Evolutionary conservation across 2,888 invertebrate species (phyloP), one percentile per base, ranked within the genome.

Genomic region (Mythimna lalbum): DNA sequence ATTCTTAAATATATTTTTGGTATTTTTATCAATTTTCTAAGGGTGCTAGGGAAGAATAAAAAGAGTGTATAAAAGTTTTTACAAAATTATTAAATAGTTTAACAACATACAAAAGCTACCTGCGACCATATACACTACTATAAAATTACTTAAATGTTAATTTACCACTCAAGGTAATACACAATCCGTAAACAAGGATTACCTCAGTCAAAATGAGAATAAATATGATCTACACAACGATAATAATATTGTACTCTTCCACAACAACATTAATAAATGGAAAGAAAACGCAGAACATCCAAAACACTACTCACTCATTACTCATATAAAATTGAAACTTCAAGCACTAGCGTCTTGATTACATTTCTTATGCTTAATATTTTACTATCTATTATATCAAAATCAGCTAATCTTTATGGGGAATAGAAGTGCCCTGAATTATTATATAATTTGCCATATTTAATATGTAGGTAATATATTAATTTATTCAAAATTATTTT

Each of bases 91-190:
- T 91, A 92, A 93, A 93, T 93, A 94, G 93, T 93, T 93, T 93
- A 95, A 94, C 94, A 95, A 93, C 92, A 95, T 96, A 96, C 95
- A 96, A 96, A 96, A 96, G 95, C 96, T 96, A 96, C 95, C 90
- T 82, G 90, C 93, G 88, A 90, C 86, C 86, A 87, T 91, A 91
- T 90, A 91, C 86, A 87, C 90, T 93, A 93, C 89, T 88, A 89
- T 93, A 87, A 92, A 90, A 81, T 90, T 92, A 93, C 92, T 90
- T 94, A 93, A 93, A 92, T 80, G 78, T 92, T 88, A 90, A 91
- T 91, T 86, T 93, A 93, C 93, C 93, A 93, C 93, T 90, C 90
- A 93, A 93, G 89, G 87, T 91, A 92, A 90, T 88, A 90, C 86
- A 88, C 89, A 91, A 91, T 91, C 89, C 88, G 64, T 90, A 91